Percentiles rank a stretch among this genome's conserved stretches.
phyloP scores from a whole-genome alignment of 2,113 vertebrate genomes.

The Brienomyrus brachyistius region DNA sequence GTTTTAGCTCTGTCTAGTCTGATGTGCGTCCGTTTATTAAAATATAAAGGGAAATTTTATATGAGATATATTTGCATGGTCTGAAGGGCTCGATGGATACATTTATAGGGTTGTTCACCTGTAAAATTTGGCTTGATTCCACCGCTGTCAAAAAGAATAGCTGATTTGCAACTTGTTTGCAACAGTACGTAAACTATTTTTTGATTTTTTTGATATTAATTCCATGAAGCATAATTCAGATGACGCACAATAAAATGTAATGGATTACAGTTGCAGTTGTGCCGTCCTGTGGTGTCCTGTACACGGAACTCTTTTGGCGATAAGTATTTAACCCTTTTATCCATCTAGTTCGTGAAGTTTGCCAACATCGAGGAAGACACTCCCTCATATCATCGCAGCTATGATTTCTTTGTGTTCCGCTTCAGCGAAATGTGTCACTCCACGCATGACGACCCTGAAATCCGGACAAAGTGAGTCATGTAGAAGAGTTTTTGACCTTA shows the following conservation, averaged over 20 bases:
- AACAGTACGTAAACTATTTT: background rate
- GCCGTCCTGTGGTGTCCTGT: background rate
- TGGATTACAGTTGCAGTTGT: background rate
- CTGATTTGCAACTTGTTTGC: background rate
- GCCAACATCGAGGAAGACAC: constrained; percentile 80
- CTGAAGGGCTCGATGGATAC: background rate
- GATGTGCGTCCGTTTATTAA: background rate
- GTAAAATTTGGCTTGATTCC: background rate
- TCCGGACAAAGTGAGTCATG: constrained; percentile 64
- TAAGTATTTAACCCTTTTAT: background rate
- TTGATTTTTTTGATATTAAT: background rate
- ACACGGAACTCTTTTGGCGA: background rate
- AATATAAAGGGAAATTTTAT: background rate
- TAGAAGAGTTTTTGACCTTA: background rate
- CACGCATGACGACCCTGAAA: constrained; percentile 64
- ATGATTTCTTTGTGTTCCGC: constrained; percentile 76
- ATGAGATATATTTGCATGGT: background rate
- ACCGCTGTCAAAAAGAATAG: background rate
- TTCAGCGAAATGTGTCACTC: constrained; percentile 82
- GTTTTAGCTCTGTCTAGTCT: background rate
- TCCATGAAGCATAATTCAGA: background rate
- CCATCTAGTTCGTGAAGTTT: constrained; percentile 72
- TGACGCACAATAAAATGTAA: background rate
- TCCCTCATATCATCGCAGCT: constrained; percentile 73
- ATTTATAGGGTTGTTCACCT: background rate